These are phyloP conservation scores for Hirtodrosophila confusa DNA, from an alignment of 2,888 invertebrate species.

Conservation along the genomic window DNA sequence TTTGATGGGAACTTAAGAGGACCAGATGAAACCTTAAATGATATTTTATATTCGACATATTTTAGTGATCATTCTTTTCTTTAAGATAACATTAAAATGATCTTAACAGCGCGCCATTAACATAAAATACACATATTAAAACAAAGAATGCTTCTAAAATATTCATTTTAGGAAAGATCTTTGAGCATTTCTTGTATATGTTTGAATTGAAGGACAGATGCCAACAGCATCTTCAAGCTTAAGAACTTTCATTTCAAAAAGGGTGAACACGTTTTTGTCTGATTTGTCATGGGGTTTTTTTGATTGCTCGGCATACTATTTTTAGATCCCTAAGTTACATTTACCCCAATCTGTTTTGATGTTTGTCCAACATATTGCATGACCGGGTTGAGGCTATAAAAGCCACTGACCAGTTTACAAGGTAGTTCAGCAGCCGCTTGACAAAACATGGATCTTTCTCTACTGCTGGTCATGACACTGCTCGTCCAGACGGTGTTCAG, in stretches of 20 bases:
- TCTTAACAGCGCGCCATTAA: no score
- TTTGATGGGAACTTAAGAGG: no score
- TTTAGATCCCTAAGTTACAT: conserved; percentile 54
- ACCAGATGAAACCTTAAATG: no score
- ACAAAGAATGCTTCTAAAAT: no score
- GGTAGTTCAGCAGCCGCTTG: conserved; percentile 40
- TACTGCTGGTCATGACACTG: background rate
- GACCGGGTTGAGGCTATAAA: conserved; percentile 43
- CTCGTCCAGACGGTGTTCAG: background rate
- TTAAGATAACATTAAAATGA: no score
- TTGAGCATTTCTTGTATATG: no score
- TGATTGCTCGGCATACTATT: conserved; percentile 42
- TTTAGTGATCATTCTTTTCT: no score
- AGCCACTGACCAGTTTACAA: conserved; percentile 9
- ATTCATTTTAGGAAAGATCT: no score
- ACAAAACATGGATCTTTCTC: conserved; percentile 8
- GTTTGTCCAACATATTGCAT: conserved; percentile 2
- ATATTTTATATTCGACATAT: no score
- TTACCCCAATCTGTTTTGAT: conserved; percentile 44
- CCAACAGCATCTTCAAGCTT: background rate
- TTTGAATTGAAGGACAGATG: no score
- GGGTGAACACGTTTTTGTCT: conserved; percentile 1
- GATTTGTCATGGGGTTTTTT: conserved; percentile 1
- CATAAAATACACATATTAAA: no score
- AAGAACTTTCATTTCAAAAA: background rate